Base-by-base conservation (phyloP, 2,888 invertebrate species). In the Drosophila neutralis region DNA sequence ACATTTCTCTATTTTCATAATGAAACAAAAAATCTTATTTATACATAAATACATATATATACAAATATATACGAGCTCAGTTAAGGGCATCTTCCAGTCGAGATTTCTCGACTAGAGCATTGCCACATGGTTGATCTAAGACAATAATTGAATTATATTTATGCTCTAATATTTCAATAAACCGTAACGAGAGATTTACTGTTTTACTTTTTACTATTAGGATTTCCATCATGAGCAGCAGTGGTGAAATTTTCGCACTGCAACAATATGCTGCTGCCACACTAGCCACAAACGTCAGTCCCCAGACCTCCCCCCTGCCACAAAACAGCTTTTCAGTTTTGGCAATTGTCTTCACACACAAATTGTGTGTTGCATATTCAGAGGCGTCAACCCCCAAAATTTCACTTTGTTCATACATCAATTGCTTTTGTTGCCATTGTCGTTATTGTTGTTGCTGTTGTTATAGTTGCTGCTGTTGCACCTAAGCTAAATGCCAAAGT, bases 401-500 rank as follows among this genome's bases (percentile, higher is more conserved):
- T 72, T 76, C 70, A 76, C 82, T 72, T 62, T 80, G 74, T 78
- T 65, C 79, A 54, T 42, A 59, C 61, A 40, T 58, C 63, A 58
- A 66, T 59, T 70, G 62, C 29, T 24, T 36, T 66, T 79, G 69
- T 63, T 61, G 58, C 40, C 45, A 29, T 56, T 56, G 54, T 33
- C 45, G 40, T 35, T 52, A 36, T 33, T 40, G 35, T 15, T 48
- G 63, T 11, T 38, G 35, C 15, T 62, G 35, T 27, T 45, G 36
- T 11, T 42, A 56, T 11, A 21, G 56, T 24, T 35, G 21, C 7
- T 33, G 51, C 7, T 87, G 58, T 24, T 21, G 59, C 65, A 70
- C 51, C 76, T 76, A 76, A 87, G 88, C 85, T 82, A 82, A 85
- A 82, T 85, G 75, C 65, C 85, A 78, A 84, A 87, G 78, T 80